A percentile compares a stretch with the other conserved stretches of the same genome.
Evolutionary conservation across 2,888 invertebrate species (phyloP).

Genomic region (Cerceris rybyensis): DNA sequence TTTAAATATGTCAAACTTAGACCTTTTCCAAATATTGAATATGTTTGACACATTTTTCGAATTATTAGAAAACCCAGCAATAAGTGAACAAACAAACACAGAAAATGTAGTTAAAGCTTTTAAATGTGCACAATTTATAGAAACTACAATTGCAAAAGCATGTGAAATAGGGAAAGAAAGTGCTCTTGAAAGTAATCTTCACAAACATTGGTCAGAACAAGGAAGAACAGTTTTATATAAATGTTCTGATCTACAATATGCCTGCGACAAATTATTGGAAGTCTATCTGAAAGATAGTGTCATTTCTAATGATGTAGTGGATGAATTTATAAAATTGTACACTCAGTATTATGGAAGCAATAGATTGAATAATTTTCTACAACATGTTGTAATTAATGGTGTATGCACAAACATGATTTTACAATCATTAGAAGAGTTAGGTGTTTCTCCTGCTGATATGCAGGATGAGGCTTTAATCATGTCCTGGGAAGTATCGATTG

Average conservation of each 20-base stretch:
- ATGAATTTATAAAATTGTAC: slow-evolving; percentile 82
- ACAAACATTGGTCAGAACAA: slow-evolving; percentile 79
- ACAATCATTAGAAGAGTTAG: slow-evolving; percentile 66
- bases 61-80: slow-evolving; percentile 77
- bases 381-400: slow-evolving; percentile 61
- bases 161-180: slow-evolving; percentile 77
- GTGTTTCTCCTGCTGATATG: slow-evolving; percentile 61
- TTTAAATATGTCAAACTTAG: slow-evolving; percentile 41
- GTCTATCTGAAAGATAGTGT: slow-evolving; percentile 79
- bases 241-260: slow-evolving; percentile 76
- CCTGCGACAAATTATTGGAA: slow-evolving; percentile 82
- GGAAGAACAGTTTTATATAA: slow-evolving; percentile 69
- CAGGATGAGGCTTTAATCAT: slow-evolving; percentile 72
- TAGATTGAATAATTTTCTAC: slow-evolving; percentile 80
- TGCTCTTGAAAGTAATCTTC: slow-evolving; percentile 81
- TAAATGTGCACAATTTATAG: slow-evolving; percentile 83
- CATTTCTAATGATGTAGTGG: slow-evolving; percentile 76
- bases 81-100: slow-evolving; percentile 82
- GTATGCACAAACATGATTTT: slow-evolving; percentile 69
- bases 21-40: slow-evolving; percentile 54
- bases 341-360: slow-evolving; percentile 78
- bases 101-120: slow-evolving; percentile 84
- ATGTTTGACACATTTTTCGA: slow-evolving; percentile 64
- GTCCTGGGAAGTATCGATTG: slow-evolving; percentile 72
- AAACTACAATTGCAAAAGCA: slow-evolving; percentile 83